Conservation (phyloP, 1,140 invertebrate species). For the Drosophila bocqueti region DNA sequence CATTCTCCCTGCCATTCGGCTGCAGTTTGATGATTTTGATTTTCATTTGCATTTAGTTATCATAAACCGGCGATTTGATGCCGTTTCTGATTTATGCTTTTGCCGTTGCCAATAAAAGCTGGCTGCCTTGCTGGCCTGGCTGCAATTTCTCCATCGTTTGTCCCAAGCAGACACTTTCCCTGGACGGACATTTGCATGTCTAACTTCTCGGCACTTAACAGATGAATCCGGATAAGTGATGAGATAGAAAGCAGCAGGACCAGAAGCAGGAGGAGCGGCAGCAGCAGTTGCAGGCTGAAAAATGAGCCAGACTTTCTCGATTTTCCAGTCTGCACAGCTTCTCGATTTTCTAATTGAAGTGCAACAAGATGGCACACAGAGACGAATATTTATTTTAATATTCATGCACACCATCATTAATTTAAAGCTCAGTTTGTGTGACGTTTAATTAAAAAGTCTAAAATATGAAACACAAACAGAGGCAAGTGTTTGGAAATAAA, state of each 20-base stretch:
- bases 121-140: neutral
- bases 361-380: neutral
- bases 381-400: neutral
- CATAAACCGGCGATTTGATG: slow-evolving; percentile 56
- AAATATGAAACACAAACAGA: slow-evolving; percentile 22
- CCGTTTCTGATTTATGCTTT: slow-evolving; percentile 47
- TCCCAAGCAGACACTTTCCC: slow-evolving; percentile 22
- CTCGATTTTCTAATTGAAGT: slow-evolving; percentile 22
- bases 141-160: slow-evolving; percentile 22
- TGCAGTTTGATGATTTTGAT: slow-evolving; percentile 49
- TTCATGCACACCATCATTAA: neutral
- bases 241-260: slow-evolving; percentile 10
- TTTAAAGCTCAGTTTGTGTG: slow-evolving; percentile 3
- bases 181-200: slow-evolving; percentile 29
- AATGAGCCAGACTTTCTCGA: slow-evolving; percentile 17
- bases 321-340: slow-evolving; percentile 4
- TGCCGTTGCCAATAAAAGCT: slow-evolving; percentile 24
- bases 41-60: slow-evolving; percentile 63
- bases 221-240: slow-evolving; percentile 25
- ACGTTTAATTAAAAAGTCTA: slow-evolving; percentile 20
- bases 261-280: neutral
- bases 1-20: slow-evolving; percentile 18
- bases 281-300: slow-evolving; percentile 4
- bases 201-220: slow-evolving; percentile 24
- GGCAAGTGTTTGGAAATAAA: slow-evolving; percentile 18